phyloP scores from a whole-genome alignment of 2,888 invertebrate species.

The Litoditis marina region DNA sequence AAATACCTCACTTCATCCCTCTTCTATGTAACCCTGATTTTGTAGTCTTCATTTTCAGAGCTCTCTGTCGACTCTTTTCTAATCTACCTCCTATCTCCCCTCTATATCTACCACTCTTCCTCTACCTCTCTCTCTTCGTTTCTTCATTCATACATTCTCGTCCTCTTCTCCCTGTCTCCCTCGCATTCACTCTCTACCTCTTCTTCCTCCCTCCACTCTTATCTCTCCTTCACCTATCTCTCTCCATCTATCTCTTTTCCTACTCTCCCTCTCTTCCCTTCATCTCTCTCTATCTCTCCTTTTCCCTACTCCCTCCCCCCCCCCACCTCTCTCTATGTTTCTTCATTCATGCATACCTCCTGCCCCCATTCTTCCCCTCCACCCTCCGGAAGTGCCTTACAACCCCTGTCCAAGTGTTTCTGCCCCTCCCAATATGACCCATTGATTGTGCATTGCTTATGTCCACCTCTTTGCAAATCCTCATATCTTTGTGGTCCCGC shows the following conservation, averaged over 20 bases:
- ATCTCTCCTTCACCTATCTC: not conserved
- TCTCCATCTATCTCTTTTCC: not conserved
- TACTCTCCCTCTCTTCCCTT: not conserved
- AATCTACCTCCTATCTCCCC: not conserved
- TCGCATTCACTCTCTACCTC: not conserved
- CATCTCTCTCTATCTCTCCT: not conserved
- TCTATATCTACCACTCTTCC: not conserved
- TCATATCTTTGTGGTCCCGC: too few relatives aligned
- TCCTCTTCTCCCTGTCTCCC: not conserved
- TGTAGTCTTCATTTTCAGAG: not conserved
- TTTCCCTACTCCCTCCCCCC: not conserved
- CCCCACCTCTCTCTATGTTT: too few relatives aligned
- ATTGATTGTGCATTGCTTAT: too few relatives aligned
- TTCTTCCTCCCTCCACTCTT: not conserved
- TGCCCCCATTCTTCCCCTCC: too few relatives aligned
- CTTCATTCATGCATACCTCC: too few relatives aligned
- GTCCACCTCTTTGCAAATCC: too few relatives aligned
- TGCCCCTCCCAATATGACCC: too few relatives aligned
- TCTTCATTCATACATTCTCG: slow-evolving; percentile 9
- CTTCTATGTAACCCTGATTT: not conserved
- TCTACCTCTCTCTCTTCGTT: not conserved
- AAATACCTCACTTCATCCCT: not conserved
- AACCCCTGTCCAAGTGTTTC: too few relatives aligned
- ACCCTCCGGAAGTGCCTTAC: too few relatives aligned
- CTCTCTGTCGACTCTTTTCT: not conserved